These are phyloP conservation scores for Sinocyclocheilus maitianheensis DNA, from an alignment of 2,113 vertebrate species.

Conservation along the genomic window DNA sequence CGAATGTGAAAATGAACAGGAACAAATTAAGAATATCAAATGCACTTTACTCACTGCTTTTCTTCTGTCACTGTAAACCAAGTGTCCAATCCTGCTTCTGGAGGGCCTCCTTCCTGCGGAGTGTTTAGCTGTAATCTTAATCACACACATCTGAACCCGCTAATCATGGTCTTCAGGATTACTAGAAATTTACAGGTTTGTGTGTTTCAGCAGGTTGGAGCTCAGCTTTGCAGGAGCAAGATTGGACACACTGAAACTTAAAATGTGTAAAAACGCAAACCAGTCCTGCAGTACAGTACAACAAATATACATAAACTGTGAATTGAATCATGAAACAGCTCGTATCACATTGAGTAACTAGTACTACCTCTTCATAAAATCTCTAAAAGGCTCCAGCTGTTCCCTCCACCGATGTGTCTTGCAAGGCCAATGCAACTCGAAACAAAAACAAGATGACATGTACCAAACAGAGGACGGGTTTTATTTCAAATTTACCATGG, in stretches of 20 bases:
- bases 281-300: neutral
- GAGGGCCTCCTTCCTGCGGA: neutral
- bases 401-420: neutral
- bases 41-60: neutral
- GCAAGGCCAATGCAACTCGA: neutral
- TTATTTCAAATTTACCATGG: slow-evolving; percentile 31
- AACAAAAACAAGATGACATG: neutral
- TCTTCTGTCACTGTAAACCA: neutral
- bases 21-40: neutral
- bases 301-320: neutral
- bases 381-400: neutral
- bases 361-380: neutral
- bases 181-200: neutral
- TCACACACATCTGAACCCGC: neutral
- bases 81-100: neutral
- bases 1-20: too few species aligned
- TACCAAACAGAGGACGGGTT: slow-evolving; percentile 23
- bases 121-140: neutral
- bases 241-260: neutral
- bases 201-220: neutral
- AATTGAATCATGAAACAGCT: neutral
- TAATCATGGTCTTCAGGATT: neutral
- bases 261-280: neutral
- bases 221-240: neutral
- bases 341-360: neutral